Evolutionary conservation across 2,113 vertebrate species (phyloP), one percentile per base, ranked within the genome.

Genomic region (Forbesichthys agassizii): DNA sequence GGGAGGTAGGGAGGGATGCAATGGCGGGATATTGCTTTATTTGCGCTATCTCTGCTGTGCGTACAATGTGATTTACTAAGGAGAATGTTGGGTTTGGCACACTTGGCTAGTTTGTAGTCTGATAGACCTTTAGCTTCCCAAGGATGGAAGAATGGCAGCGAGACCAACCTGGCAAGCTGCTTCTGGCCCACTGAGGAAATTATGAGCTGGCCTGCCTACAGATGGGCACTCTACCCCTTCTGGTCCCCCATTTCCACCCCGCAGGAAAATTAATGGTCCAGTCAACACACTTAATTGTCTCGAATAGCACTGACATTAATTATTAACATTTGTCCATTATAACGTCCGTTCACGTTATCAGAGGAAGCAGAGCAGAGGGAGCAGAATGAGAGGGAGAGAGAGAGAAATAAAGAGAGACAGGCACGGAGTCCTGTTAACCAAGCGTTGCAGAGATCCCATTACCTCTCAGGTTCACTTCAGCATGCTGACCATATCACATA

Each of bases 251-350:
- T 55, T 74, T 72, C 51, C 66, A 53, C 56, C 73, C 80, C 61
- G 63, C 57, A 73, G 79, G 86, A 89, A 92, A 92, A 94, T 92
- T 72, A 93, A 93, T 92, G 90, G 84, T 83, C 82, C 83, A 90
- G 85, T 88, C 90, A 75, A 78, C 88, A 48, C 70, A 75, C 86
- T 88, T 94, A 94, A 94, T 95, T 93, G 91, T 89, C 84, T 92
- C 87, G 91, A 90, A 93, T 93, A 92, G 85, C 89, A 88, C 80
- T 83, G 84, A 85, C 86, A 92, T 94, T 91, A 92, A 93, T 94
- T 93, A 93, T 93, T 93, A 91, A 92, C 78, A 88, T 84, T 86
- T 88, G 81, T 85, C 86, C 12, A 52, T 80, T 47, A 62, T 74
- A 73, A 78, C 66, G 5, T 80, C 86, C 36, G 9, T 79, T 76